Evolutionary conservation across 1,140 invertebrate species (phyloP).

Genomic region (Mamestra configurata): DNA sequence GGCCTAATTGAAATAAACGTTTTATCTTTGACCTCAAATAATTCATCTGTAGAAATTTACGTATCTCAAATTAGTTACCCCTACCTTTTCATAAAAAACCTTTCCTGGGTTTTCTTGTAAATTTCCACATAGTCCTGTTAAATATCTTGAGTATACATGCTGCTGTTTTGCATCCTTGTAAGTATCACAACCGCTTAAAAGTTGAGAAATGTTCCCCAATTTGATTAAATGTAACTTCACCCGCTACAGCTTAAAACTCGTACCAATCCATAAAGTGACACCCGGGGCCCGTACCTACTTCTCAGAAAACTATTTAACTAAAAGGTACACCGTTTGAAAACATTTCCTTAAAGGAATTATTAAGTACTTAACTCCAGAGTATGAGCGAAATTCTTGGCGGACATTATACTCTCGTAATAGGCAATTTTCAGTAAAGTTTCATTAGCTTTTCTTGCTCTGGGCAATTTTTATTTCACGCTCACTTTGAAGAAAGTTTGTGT

Average conservation of each 20-base stretch:
- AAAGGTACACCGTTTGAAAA: slow-evolving; percentile 75
- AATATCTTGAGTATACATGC: too few species aligned
- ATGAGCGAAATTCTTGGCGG: slow-evolving; percentile 61
- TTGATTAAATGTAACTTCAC: neutral
- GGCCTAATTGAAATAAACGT: too few species aligned
- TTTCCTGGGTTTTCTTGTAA: too few species aligned
- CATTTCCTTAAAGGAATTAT: slow-evolving; percentile 75
- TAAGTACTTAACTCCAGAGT: slow-evolving; percentile 67
- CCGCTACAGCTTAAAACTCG: slow-evolving; percentile 8
- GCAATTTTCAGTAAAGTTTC: slow-evolving; percentile 53
- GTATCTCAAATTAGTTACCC: too few species aligned
- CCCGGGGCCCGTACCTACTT: slow-evolving; percentile 51
- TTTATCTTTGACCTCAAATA: too few species aligned
- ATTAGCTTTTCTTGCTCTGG: slow-evolving; percentile 21
- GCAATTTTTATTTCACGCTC: slow-evolving; percentile 16
- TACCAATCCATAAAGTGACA: slow-evolving; percentile 55
- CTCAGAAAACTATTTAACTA: slow-evolving; percentile 67
- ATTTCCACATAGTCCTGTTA: too few species aligned
- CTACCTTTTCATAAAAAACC: too few species aligned
- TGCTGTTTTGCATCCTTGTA: too few species aligned
- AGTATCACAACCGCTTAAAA: too few species aligned
- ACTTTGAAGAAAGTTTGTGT: slow-evolving; percentile 1
- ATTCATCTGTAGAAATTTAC: too few species aligned
- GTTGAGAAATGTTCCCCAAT: too few species aligned
- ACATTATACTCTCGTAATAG: slow-evolving; percentile 62